phyloP scores from a whole-genome alignment of 2,797 vertebrate species.

The Calcarius lapponicus region DNA sequence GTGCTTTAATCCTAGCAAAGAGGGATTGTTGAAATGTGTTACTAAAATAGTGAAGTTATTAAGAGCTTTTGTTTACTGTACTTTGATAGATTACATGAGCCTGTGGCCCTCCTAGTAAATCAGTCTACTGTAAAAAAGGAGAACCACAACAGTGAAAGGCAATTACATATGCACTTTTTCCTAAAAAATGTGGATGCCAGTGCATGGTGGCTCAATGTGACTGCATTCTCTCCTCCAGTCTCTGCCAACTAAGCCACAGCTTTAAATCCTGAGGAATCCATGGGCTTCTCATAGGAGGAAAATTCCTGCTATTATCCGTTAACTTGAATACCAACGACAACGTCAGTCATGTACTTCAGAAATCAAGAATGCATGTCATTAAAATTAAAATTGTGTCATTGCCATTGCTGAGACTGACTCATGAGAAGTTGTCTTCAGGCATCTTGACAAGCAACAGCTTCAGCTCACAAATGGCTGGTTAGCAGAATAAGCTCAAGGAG shows the following conservation, averaged over 20 bases:
- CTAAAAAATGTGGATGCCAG: background rate
- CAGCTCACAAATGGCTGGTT: background rate
- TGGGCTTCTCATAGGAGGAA: background rate
- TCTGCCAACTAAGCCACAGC: background rate
- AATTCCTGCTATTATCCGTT: background rate
- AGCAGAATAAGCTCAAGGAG: background rate
- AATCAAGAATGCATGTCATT: background rate
- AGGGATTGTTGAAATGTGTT: background rate
- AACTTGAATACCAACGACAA: background rate
- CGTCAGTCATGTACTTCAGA: background rate
- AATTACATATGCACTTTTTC: background rate
- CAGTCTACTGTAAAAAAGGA: background rate
- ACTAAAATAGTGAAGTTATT: background rate
- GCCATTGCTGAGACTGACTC: background rate
- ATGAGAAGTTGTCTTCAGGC: background rate
- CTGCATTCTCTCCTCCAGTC: background rate
- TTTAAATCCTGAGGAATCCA: background rate
- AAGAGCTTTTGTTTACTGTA: background rate
- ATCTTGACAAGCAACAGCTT: background rate
- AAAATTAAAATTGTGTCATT: conserved; percentile 5
- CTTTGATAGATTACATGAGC: background rate
- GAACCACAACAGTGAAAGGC: background rate
- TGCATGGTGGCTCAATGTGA: background rate
- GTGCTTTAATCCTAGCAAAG: background rate
- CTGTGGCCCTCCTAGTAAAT: background rate